These are phyloP conservation scores for Crax fasciolata DNA, from an alignment of 2,797 vertebrate genomes.

Conservation along the genomic window DNA sequence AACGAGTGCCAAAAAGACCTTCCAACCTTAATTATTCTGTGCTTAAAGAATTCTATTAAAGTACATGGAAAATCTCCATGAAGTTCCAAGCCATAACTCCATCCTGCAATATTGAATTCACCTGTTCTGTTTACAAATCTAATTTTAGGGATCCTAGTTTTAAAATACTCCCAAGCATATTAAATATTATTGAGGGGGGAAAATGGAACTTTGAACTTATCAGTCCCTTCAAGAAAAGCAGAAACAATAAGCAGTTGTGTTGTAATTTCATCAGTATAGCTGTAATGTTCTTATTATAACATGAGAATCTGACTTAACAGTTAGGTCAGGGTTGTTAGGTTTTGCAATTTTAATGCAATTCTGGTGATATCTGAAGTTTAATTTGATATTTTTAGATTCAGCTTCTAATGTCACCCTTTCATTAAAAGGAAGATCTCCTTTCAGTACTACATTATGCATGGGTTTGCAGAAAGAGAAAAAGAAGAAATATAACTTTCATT, in stretches of 20 bases:
- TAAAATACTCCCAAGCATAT: background rate
- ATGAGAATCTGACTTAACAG: background rate
- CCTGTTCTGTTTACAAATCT: background rate
- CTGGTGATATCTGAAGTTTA: background rate
- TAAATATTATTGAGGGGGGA: background rate
- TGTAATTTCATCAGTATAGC: background rate
- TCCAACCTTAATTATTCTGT: background rate
- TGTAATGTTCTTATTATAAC: background rate
- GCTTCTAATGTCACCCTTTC: background rate
- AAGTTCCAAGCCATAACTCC: background rate
- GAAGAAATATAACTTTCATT: background rate
- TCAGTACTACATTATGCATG: background rate
- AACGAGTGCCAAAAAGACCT: background rate
- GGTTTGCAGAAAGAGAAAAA: background rate
- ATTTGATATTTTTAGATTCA: background rate
- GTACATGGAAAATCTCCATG: background rate
- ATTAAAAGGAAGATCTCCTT: background rate
- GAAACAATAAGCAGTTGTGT: background rate
- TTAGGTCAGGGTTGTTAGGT: background rate
- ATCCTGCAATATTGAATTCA: background rate
- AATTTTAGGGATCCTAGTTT: background rate
- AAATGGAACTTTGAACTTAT: background rate
- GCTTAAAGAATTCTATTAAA: background rate
- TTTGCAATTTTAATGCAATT: background rate
- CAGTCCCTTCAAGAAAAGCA: background rate